These are phyloP conservation scores for Parazoanthus atlanticus DNA, from an alignment of 92 coral and sea anemone species.

Conservation along the genomic window DNA sequence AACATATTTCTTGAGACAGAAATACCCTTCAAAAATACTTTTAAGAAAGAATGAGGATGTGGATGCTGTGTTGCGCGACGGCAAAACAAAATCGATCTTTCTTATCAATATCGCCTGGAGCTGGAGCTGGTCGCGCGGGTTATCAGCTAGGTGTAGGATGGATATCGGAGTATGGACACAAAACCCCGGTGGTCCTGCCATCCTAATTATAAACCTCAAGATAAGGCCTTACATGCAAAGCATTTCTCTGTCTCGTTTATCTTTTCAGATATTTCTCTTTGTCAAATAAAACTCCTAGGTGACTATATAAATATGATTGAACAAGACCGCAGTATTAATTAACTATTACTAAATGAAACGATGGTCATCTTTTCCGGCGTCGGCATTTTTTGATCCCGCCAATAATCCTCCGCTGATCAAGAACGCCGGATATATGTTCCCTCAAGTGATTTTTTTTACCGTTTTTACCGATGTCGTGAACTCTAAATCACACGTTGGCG, in stretches of 20 bases:
- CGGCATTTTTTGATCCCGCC: neutral
- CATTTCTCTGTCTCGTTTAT: neutral
- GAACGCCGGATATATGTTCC: neutral
- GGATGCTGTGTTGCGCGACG: neutral
- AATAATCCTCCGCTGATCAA: neutral
- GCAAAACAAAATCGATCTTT: neutral
- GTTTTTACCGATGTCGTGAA: neutral
- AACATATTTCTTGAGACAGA: neutral
- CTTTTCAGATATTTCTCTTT: neutral
- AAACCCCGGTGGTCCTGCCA: neutral
- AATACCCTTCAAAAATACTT: neutral
- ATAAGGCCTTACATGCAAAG: too few species aligned
- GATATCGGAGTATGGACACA: neutral
- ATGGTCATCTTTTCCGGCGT: neutral
- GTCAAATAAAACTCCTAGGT: neutral
- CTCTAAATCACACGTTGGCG: neutral
- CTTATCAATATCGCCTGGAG: neutral
- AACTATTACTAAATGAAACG: neutral
- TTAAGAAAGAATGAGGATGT: neutral
- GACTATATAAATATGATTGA: neutral
- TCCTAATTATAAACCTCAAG: neutral
- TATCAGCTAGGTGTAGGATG: neutral
- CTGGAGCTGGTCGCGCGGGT: neutral
- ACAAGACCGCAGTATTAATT: neutral
- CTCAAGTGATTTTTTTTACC: neutral